phyloP scores from a whole-genome alignment of 2,113 vertebrate species.

The Bucco capensis region DNA sequence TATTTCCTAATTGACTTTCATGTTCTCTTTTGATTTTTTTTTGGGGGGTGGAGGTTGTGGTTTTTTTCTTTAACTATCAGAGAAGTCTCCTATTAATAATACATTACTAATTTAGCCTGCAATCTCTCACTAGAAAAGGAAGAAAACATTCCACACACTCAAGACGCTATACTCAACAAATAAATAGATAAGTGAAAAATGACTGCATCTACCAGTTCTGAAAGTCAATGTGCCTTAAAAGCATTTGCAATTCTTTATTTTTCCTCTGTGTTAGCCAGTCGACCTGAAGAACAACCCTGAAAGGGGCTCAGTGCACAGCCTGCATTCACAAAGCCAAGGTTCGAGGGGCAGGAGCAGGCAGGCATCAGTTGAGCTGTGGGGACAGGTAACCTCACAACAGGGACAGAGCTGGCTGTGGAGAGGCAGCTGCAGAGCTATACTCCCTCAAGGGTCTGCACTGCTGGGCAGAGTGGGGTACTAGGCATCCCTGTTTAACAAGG shows the following conservation, averaged over 20 bases:
- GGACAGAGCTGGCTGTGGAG: background rate
- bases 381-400: rapidly evolving
- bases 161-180: background rate
- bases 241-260: background rate
- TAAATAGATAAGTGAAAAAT: conserved; percentile 5
- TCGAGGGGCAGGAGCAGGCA: background rate
- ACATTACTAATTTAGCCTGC: conserved; percentile 32
- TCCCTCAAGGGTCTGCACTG: rapidly evolving
- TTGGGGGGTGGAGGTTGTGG: background rate
- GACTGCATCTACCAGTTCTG: background rate
- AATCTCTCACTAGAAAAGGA: background rate
- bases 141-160: background rate
- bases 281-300: background rate
- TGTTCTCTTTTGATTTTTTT: background rate
- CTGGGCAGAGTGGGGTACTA: background rate
- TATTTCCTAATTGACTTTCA: conserved; percentile 1
- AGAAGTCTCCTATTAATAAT: conserved; percentile 21
- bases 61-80: background rate
- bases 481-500: background rate
- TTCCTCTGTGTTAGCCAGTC: background rate
- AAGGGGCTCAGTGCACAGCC: background rate
- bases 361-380: background rate
- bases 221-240: background rate
- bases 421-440: rapidly evolving
- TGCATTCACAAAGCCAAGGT: background rate